Evolutionary conservation across 2,888 invertebrate species (phyloP).

Genomic region (Ophion costatus): DNA sequence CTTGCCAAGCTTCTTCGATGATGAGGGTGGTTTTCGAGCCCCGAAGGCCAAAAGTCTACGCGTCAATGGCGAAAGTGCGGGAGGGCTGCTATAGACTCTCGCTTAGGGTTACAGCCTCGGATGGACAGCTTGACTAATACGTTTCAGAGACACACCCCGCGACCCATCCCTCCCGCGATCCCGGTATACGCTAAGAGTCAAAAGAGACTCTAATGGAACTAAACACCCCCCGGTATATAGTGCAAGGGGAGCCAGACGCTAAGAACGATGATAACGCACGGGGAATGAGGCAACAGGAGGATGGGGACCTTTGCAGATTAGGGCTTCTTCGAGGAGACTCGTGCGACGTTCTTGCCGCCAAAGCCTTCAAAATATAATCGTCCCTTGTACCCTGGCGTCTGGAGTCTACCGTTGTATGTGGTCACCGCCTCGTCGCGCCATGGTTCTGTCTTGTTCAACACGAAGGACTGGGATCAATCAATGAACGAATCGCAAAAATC

Average conservation of each 20-base stretch:
- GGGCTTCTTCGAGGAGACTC: slow-evolving; percentile 61
- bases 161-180: slow-evolving; percentile 22
- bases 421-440: slow-evolving; percentile 45
- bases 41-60: slow-evolving; percentile 8
- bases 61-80: slow-evolving; percentile 18
- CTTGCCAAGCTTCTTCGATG: slow-evolving; percentile 24
- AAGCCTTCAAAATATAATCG: slow-evolving; percentile 49
- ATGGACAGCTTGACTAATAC: slow-evolving; percentile 76
- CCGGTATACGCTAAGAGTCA: slow-evolving; percentile 15
- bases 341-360: slow-evolving; percentile 52
- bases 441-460: slow-evolving; percentile 46
- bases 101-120: slow-evolving; percentile 64
- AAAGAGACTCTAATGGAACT: slow-evolving; percentile 64
- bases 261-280: slow-evolving; percentile 33
- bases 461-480: slow-evolving; percentile 37
- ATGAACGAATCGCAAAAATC: slow-evolving; percentile 38
- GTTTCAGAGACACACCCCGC: slow-evolving; percentile 60
- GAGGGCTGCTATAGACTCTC: slow-evolving; percentile 48
- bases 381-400: not conserved
- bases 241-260: slow-evolving; percentile 37
- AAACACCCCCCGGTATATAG: slow-evolving; percentile 50
- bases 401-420: not conserved
- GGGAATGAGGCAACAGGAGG: not conserved
- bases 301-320: slow-evolving; percentile 55
- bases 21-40: slow-evolving; percentile 22